Base-by-base conservation (phyloP, 2,113 vertebrate genomes). In the Apodemus sylvaticus region DNA sequence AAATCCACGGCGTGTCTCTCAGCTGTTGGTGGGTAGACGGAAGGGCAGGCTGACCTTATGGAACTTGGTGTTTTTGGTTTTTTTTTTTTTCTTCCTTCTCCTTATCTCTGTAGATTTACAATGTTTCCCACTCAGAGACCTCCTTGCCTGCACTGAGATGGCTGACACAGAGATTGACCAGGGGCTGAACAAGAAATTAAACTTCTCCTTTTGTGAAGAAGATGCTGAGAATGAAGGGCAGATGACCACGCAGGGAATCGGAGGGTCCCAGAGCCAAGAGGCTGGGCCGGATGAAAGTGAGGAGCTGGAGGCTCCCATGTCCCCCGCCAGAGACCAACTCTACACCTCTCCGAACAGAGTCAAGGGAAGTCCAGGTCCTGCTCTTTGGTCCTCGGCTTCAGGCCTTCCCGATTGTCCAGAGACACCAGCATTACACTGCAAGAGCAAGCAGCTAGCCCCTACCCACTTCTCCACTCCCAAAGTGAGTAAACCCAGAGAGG, bases 401-500 rank as follows among this genome's bases (percentile, higher is more conserved):
- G 31, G 9, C 3, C 7, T 12, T n/a, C 55, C 12, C 7, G 74
- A 66, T 36, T 86, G 78, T 39, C 98, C 98, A 0, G 97, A 98
- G 51, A 99, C 98, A 16, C 99, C 99, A 0, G 98, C 98, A 42
- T 99, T 98, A 1, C 97, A 98, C 22, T 98, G 98, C 26, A 99
- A 98, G 99, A 99, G 98, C 45, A 99, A 99, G 92, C 98, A 98
- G 91, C 98, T 98, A 74, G 98, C 99, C 0, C 99, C 98, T 66
- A 99, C 99, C 74, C 99, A 98, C 0, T 99, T 99, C 0, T 98
- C 98, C 97, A 99, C 99, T 0, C 99, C 99, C 53, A 99, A 99
- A 99, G 99, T 99, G 98, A 97, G 92, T 24, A 31, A 34, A 7
- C 1, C 0, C 19, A 1, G 24, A 1, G 26, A 22, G 2, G 53